Base-by-base conservation (phyloP, 2,888 invertebrate species). In the Magallana nippona region DNA sequence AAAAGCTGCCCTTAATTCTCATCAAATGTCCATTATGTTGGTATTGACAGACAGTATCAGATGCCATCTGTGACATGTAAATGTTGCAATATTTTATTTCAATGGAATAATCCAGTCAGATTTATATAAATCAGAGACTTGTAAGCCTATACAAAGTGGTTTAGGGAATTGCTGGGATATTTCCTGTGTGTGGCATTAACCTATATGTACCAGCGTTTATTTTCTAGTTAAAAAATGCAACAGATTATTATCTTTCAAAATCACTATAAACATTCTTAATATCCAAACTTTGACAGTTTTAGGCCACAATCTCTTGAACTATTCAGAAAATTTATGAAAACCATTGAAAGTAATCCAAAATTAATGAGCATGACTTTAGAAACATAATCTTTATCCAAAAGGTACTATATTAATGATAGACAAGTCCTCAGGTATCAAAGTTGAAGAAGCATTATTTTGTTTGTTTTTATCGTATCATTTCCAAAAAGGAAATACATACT, bases 91-190 rank as follows among this genome's bases (percentile, higher is more conserved):
- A 71, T 22, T 71, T 71, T 10, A 71, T 71, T 71, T 27, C 22
- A 71, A 71, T 27, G 27, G 71, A 71, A 71, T 71, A 27, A 71
- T 71, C 27, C 71, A 32, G 71, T 71, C 71, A 71, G 71, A 71
- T 71, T 71, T 22, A 19, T n/a, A 71, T 27, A 27, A 22, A 71
- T 71, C 71, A 32, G 22, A 71, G 32, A 71, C 22, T 71, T 71
- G 13, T 71, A 71, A 71, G 27, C 32, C 15, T 71, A 15, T 71
- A 71, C 17, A 32, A 32, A 22, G 71, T 11, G 27, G 32, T 71
- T 32, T 71, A 10, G 27, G 32, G 32, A 71, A 71, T 71, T 71
- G 71, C 71, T 15, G 22, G 44, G 71, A 71, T 27, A 27, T 71
- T 71, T 71, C 71, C 71, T 71, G 71, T 71, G 10, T 27, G 27